Evolutionary conservation across 2,113 vertebrate species (phyloP).

Genomic region (Smithornis capensis): DNA sequence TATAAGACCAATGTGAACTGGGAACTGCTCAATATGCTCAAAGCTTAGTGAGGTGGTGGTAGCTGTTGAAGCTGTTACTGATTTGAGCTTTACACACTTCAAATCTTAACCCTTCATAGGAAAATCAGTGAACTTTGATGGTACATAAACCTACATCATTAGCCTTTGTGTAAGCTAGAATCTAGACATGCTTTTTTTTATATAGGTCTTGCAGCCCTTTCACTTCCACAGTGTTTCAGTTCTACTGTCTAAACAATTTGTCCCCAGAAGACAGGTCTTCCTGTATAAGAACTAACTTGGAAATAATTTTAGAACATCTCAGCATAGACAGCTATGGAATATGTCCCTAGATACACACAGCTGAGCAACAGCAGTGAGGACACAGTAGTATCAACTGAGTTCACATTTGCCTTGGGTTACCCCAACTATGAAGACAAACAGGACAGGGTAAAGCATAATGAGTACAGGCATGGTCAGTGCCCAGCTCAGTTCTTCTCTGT

Average conservation of each 20-base stretch:
- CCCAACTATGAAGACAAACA: neutral
- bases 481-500: neutral
- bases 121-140: neutral
- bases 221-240: neutral
- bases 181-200: neutral
- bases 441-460: accelerated
- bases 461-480: neutral
- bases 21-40: neutral
- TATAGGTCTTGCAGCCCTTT: neutral
- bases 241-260: neutral
- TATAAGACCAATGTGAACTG: neutral
- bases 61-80: neutral
- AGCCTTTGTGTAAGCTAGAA: neutral
- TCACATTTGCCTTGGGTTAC: neutral
- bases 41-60: neutral
- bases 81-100: neutral
- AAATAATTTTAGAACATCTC: neutral
- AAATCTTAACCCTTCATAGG: neutral
- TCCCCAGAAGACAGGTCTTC: neutral
- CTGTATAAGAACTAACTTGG: neutral
- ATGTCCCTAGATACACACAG: neutral
- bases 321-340: neutral
- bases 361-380: neutral
- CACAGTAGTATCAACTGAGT: neutral
- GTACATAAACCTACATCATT: neutral